Conservation (phyloP, 1,140 invertebrate genomes). For the Meloidogyne floridensis region DNA sequence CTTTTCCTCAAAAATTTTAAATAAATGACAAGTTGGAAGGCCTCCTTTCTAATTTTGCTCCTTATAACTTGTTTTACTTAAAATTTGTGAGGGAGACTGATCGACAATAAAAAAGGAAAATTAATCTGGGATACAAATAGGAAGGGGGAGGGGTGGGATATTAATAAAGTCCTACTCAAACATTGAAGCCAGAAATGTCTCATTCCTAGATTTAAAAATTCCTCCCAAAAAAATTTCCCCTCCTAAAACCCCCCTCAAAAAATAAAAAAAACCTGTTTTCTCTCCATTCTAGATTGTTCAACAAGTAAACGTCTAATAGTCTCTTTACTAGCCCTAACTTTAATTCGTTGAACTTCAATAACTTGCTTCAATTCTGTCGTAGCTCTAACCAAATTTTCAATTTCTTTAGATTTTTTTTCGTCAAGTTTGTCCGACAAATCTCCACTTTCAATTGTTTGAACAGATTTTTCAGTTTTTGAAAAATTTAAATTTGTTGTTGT, state of each 20-base stretch:
- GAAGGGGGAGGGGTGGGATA: no score
- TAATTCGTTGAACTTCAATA: conserved; percentile 33
- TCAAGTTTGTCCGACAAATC: conserved; percentile 25
- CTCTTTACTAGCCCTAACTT: conserved; percentile 43
- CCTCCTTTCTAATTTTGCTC: no score
- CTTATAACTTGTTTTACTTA: no score
- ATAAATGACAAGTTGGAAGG: no score
- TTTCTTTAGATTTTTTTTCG: conserved; percentile 35
- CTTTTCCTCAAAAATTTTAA: no score
- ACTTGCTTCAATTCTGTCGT: conserved; percentile 38
- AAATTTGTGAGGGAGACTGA: no score
- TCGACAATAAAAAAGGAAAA: no score
- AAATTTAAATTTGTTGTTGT: neutral
- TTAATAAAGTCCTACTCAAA: no score
- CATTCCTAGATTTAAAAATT: neutral
- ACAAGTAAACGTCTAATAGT: conserved; percentile 41
- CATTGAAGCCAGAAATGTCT: neutral
- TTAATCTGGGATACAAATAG: no score
- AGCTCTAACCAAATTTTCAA: conserved; percentile 28
- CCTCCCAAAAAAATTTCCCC: neutral
- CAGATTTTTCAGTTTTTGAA: conserved; percentile 23
- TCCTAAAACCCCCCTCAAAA: neutral
- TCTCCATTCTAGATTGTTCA: conserved; percentile 39
- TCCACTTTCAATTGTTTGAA: conserved; percentile 27
- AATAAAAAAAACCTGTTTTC: conserved; percentile 34